Percentiles rank a stretch among this genome's conserved stretches.
phyloP scores from a whole-genome alignment of 2,888 invertebrate species.

The Euzetes globulus region DNA sequence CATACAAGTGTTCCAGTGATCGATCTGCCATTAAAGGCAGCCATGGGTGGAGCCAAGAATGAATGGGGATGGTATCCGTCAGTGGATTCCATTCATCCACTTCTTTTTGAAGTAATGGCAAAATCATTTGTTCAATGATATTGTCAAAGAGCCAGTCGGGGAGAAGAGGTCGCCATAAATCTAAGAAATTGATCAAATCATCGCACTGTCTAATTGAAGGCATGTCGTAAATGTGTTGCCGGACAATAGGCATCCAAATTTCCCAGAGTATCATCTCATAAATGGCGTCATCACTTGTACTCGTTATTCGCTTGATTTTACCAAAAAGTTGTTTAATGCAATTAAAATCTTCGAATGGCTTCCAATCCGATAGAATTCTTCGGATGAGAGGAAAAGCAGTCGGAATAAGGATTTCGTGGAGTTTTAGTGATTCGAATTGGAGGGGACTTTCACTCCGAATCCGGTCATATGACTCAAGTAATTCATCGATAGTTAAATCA shows the following conservation, averaged over 20 bases:
- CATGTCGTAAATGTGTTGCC: constrained; percentile 49
- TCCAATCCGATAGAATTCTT: constrained; percentile 68
- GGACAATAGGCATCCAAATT: constrained; percentile 76
- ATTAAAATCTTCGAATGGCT: constrained; percentile 57
- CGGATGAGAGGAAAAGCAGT: constrained; percentile 57
- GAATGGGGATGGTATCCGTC: constrained; percentile 87
- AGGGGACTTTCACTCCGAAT: background rate
- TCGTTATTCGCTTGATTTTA: background rate
- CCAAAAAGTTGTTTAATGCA: constrained; percentile 43
- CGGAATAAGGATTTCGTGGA: constrained; percentile 57
- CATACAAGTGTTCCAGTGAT: constrained; percentile 61
- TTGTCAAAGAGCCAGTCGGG: constrained; percentile 77
- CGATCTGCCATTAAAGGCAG: constrained; percentile 64
- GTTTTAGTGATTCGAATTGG: constrained; percentile 49
- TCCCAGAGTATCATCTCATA: constrained; percentile 64
- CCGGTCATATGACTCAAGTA: background rate
- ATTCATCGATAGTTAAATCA: background rate
- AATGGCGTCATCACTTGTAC: background rate
- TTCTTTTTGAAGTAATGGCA: constrained; percentile 60
- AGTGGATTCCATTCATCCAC: constrained; percentile 91
- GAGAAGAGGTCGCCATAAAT: constrained; percentile 69
- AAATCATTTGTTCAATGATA: constrained; percentile 69
- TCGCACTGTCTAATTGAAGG: constrained; percentile 54
- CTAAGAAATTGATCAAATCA: constrained; percentile 67
- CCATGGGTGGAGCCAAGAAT: constrained; percentile 97